phyloP scores from a whole-genome alignment of 2,888 invertebrate species.

The Nemapogon koenigi region DNA sequence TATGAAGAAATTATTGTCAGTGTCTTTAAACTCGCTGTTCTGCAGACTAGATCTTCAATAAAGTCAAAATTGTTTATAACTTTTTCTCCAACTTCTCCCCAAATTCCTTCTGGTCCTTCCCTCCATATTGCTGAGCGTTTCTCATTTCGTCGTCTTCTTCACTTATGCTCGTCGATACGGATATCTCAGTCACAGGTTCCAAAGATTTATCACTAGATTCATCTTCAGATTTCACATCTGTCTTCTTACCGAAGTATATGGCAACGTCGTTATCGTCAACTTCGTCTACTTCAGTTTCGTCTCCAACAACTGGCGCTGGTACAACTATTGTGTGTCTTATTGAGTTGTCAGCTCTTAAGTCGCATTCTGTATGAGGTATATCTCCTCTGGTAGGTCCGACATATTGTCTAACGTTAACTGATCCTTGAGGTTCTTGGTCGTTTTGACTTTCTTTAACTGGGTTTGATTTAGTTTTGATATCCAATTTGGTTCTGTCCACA shows the following conservation, averaged over 20 bases:
- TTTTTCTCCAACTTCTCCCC: constrained; percentile 36
- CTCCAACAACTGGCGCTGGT: constrained; percentile 31
- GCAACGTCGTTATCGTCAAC: constrained; percentile 66
- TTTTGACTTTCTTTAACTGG: constrained; percentile 14
- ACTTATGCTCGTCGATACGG: constrained; percentile 53
- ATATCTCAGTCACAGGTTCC: constrained; percentile 51
- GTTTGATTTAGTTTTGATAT: constrained; percentile 14
- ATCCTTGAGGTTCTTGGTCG: constrained; percentile 35
- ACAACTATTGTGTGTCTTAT: constrained; percentile 45
- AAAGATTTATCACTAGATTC: constrained; percentile 7
- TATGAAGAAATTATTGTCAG: too few relatives aligned
- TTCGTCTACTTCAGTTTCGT: constrained; percentile 34
- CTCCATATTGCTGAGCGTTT: constrained; percentile 20
- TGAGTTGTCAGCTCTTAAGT: constrained; percentile 47
- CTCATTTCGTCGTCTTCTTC: constrained; percentile 24
- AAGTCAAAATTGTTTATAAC: too few relatives aligned
- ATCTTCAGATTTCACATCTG: constrained; percentile 20
- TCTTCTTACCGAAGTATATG: constrained; percentile 52
- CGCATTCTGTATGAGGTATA: constrained; percentile 36
- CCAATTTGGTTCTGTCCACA: constrained; percentile 32
- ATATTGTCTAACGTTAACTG: constrained; percentile 19
- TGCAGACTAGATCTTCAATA: too few relatives aligned
- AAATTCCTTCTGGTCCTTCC: constrained; percentile 24
- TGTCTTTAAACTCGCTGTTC: too few relatives aligned
- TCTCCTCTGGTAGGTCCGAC: constrained; percentile 28